Base-by-base conservation (phyloP, 37 sponge, comb jelly and placozoan species). In the Geodia barretti region DNA sequence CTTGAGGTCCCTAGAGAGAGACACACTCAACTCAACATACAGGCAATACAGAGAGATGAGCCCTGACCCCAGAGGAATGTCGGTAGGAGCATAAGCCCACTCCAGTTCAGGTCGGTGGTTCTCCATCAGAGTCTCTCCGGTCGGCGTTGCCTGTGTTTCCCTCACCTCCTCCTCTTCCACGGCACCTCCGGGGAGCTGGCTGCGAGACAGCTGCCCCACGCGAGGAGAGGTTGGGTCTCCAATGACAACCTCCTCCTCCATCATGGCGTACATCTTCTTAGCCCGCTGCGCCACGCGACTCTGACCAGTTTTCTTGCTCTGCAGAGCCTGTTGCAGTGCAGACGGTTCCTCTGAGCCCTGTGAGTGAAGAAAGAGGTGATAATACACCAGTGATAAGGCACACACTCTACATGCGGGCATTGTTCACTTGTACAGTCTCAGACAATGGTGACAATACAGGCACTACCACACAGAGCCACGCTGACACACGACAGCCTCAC, bases 71-170 rank as follows among this genome's bases (percentile, higher is more conserved):
- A 87, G 76, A 20, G 84, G 86, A 34, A 95, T 83, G 54, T 91
- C 88, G 11, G 85, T 70, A 1, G 92, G 92, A 30, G 92, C 88
- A 40, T 84, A 84, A 4, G 92, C 92, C 92, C 92, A 92, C 65
- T 80, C 92, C 39, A 92, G 80, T 29, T 87, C 92, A 60, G 83
- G 73, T 8, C 79, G 39, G 5, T 74, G 67, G 34, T 87, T 88
- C 32, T 87, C 88, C 38, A 75, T 31, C 17, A 76, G 84, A 25
- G 40, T 77, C 41, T 70, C 82, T 72, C 62, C 39, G 14, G 82
- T 81, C 11, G 62, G 37, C 60, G 62, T 31, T 4, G 41, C 76
- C 54, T 70, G 68, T n/a, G 76, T 84, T 39, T 75, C 84, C 33
- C 32, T 23, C n/a, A 61, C 19, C 1, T 32, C 24, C 61, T 36